Evolutionary conservation across 1,140 invertebrate species (phyloP).

Genomic region (Phortica variegata): DNA sequence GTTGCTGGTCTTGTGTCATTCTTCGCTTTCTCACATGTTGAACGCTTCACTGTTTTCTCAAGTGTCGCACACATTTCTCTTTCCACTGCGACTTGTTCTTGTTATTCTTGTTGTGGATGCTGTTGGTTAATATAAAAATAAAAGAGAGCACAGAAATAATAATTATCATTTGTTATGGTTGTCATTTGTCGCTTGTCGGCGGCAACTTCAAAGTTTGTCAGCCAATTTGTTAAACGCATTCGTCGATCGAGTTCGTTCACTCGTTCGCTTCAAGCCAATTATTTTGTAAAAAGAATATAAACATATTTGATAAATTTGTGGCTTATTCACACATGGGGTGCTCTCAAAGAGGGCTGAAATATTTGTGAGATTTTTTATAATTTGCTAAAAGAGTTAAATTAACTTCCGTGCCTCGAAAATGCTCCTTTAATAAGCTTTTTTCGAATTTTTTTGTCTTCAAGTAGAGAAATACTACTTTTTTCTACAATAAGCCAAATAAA

Average conservation of each 20-base stretch:
- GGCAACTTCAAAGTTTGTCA: constrained; percentile 49
- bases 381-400: too few species aligned
- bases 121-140: constrained; percentile 16
- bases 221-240: constrained; percentile 53
- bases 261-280: constrained; percentile 45
- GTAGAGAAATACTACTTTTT: too few species aligned
- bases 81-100: constrained; percentile 8
- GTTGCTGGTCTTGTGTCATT: constrained; percentile 10
- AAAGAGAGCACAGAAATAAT: constrained; percentile 23
- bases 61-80: constrained; percentile 32
- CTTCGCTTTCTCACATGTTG: too few species aligned
- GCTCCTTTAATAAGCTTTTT: too few species aligned
- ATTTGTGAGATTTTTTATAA: too few species aligned
- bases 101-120: constrained; percentile 22
- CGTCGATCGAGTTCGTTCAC: constrained; percentile 26
- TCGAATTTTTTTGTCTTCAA: too few species aligned
- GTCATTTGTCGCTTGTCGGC: constrained; percentile 47
- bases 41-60: constrained; percentile 40
- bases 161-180: constrained; percentile 54
- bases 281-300: too few species aligned
- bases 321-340: too few species aligned
- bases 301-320: too few species aligned
- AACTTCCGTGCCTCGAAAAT: too few species aligned
- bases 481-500: too few species aligned
- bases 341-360: too few species aligned